Percentiles rank a stretch among this genome's conserved stretches.
These are phyloP conservation scores for Coecobrya sp. DNA, from an alignment of 2,888 invertebrate genomes.

Conservation along the genomic window DNA sequence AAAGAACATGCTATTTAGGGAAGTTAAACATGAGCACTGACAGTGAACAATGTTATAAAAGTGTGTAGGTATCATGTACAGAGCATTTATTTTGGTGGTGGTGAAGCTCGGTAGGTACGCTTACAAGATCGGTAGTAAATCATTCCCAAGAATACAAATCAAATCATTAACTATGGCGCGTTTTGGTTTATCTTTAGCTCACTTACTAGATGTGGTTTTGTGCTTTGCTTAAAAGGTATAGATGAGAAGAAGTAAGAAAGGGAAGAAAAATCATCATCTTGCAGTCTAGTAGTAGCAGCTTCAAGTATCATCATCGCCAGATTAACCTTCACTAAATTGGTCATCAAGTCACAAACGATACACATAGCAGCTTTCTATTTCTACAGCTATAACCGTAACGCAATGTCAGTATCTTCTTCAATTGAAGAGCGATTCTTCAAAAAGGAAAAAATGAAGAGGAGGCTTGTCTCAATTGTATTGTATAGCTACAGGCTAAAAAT, in stretches of 20 bases:
- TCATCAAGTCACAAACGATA: conserved; percentile 17
- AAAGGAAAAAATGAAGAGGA: not conserved
- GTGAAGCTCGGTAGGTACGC: not conserved
- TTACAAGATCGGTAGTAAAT: conserved; percentile 37
- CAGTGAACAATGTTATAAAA: conserved; percentile 47
- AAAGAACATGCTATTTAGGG: conserved; percentile 55
- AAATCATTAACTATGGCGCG: conserved; percentile 47
- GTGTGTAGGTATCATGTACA: conserved; percentile 16
- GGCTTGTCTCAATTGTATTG: conserved; percentile 49
- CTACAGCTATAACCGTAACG: not conserved
- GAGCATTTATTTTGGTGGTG: conserved; percentile 9
- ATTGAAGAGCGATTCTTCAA: not conserved
- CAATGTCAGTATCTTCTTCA: not conserved
- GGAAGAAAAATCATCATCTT: not conserved
- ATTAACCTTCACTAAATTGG: conserved; percentile 38
- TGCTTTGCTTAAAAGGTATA: not conserved
- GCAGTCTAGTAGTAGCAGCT: not conserved
- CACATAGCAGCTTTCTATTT: not conserved
- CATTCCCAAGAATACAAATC: conserved; percentile 50
- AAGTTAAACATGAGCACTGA: conserved; percentile 47
- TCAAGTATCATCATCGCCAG: not conserved
- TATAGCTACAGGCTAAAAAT: conserved; percentile 67
- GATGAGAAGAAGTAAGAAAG: not conserved
- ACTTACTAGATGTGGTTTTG: conserved; percentile 10
- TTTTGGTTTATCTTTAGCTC: conserved; percentile 17